A percentile compares a stretch with the other conserved stretches of the same genome.
Evolutionary conservation across 2,888 invertebrate genomes (phyloP).

Genomic region (Melipona beecheii): DNA sequence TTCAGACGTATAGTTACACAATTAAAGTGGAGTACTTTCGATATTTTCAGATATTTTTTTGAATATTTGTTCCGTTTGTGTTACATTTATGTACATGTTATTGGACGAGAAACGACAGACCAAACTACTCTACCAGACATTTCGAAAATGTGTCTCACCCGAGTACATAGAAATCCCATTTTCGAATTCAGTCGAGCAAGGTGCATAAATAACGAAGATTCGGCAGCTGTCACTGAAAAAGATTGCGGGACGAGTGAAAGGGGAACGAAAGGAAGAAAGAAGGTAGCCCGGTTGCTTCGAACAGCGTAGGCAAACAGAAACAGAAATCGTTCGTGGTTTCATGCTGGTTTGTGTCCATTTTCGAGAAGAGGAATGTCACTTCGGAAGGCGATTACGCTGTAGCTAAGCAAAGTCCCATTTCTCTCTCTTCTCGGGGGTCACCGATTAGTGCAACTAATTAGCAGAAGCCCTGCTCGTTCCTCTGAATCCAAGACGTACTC

Average conservation of each 20-base stretch:
- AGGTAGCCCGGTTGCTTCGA: background rate
- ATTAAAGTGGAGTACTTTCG: too few species aligned
- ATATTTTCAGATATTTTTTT: too few species aligned
- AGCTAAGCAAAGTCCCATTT: constrained; percentile 49
- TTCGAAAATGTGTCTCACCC: background rate
- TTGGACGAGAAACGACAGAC: too few species aligned
- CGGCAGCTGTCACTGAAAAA: constrained; percentile 16
- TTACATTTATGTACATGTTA: too few species aligned
- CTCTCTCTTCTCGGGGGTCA: constrained; percentile 55
- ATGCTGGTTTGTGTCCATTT: background rate
- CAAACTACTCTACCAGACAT: background rate
- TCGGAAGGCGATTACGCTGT: constrained; percentile 56
- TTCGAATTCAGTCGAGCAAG: background rate
- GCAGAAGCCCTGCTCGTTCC: constrained; percentile 69
- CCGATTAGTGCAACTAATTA: constrained; percentile 79
- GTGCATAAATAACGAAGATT: background rate
- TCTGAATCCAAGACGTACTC: constrained; percentile 63
- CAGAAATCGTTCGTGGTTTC: too few species aligned
- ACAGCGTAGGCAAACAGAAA: too few species aligned
- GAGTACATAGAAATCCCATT: background rate
- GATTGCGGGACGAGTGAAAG: background rate
- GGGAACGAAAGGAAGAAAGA: background rate
- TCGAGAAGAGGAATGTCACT: constrained; percentile 64
- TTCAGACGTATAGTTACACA: too few species aligned
- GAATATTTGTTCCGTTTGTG: too few species aligned